Evolutionary conservation across 2,113 vertebrate species (phyloP).

Genomic region (Lagopus muta): DNA sequence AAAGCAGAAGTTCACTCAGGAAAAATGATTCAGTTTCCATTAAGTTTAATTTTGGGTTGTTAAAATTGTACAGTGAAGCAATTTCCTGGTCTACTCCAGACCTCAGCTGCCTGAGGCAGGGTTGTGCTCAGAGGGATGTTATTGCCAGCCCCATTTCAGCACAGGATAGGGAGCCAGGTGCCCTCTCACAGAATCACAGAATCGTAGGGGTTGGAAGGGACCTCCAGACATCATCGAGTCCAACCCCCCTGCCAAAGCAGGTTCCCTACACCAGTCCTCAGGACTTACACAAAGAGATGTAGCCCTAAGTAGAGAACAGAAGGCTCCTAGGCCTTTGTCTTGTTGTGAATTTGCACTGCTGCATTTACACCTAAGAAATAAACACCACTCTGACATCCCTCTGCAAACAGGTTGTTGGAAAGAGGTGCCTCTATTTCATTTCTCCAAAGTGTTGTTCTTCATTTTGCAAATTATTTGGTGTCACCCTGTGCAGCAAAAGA

Average conservation of each 20-base stretch:
- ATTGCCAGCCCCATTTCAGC: background rate
- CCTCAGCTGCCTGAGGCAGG: background rate
- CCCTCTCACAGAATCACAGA: background rate
- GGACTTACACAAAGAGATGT: background rate
- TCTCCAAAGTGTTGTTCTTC: background rate
- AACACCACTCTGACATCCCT: background rate
- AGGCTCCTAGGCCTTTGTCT: background rate
- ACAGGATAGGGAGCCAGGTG: fast-evolving
- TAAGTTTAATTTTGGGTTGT: background rate
- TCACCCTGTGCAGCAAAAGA: background rate
- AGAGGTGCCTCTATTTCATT: background rate
- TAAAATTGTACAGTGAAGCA: background rate
- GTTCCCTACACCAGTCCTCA: background rate
- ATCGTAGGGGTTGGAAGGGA: no score
- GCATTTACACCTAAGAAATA: background rate
- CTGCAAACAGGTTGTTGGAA: background rate
- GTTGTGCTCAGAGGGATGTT: background rate
- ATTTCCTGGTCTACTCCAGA: background rate
- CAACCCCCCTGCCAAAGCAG: no score
- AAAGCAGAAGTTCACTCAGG: background rate
- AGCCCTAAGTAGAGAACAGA: background rate
- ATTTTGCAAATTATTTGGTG: background rate
- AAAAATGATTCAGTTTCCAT: background rate
- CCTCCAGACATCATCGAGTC: no score
- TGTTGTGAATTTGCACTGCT: background rate